These are phyloP conservation scores for Acanthosepion esculentum DNA, from an alignment of 2,888 invertebrate species.

Conservation along the genomic window DNA sequence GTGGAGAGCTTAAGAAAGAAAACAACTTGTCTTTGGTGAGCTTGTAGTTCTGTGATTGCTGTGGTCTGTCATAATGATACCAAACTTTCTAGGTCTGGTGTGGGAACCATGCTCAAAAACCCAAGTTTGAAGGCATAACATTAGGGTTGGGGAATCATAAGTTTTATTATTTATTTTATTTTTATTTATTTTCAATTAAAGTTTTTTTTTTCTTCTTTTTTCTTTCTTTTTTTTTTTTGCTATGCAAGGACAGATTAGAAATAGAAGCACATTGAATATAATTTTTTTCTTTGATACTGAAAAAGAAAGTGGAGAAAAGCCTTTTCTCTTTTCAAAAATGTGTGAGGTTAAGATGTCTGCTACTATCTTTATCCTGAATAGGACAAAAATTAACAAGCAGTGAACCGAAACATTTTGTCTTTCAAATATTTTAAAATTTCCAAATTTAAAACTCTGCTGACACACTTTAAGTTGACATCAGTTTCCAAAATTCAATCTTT, in stretches of 20 bases:
- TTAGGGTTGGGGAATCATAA: not conserved
- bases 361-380: not conserved
- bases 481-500: not conserved
- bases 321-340: not conserved
- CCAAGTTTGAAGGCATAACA: no score
- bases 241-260: not conserved
- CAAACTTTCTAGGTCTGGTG: not conserved
- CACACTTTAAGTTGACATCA: not conserved
- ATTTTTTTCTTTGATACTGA: not conserved
- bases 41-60: conserved; percentile 33
- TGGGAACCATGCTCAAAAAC: not conserved
- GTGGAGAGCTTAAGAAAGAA: not conserved
- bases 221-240: no score
- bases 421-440: not conserved
- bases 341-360: not conserved
- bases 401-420: not conserved
- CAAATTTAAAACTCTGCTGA: not conserved
- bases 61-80: not conserved
- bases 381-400: no score
- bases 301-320: not conserved
- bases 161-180: not conserved
- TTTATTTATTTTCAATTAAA: not conserved
- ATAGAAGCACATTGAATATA: not conserved
- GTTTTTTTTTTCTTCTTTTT: not conserved
- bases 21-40: conserved; percentile 15